Evolutionary conservation across 2,888 invertebrate genomes (phyloP).

Genomic region (Hirtodrosophila trivittata): DNA sequence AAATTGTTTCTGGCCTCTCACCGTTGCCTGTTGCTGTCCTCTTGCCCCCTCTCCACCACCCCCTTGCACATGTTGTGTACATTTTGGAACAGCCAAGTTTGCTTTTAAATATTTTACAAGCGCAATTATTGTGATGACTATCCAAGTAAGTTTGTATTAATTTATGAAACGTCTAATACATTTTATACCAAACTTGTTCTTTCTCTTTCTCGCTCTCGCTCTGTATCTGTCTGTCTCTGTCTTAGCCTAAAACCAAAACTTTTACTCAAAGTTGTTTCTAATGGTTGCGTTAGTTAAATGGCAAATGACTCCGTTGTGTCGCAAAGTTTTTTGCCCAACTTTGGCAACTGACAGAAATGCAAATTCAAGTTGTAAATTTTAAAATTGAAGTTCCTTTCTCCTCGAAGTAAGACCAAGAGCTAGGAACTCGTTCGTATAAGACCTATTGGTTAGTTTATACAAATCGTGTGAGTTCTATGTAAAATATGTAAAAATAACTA

Average conservation of each 20-base stretch:
- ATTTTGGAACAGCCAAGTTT: conserved; percentile 51
- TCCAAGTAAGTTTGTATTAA: conserved; percentile 57
- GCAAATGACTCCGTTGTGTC: conserved; percentile 9
- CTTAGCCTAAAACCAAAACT: conserved; percentile 2
- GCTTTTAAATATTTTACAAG: conserved; percentile 66
- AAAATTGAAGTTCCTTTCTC: not conserved
- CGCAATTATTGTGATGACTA: conserved; percentile 66
- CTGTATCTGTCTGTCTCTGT: not conserved
- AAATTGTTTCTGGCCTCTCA: conserved; percentile 26
- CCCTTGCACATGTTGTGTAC: conserved; percentile 45
- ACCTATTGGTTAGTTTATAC: not conserved
- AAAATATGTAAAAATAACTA: too few species aligned
- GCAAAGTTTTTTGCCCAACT: conserved; percentile 10
- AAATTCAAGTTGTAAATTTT: conserved; percentile 9
- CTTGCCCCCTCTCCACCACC: conserved; percentile 9
- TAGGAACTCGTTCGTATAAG: too few species aligned
- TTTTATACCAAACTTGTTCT: conserved; percentile 19
- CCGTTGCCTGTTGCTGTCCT: conserved; percentile 39
- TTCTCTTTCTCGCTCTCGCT: not conserved
- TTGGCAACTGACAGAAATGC: not conserved
- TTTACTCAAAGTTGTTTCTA: conserved; percentile 30
- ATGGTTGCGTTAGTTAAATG: conserved; percentile 25
- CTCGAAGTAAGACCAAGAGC: not conserved
- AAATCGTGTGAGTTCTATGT: too few species aligned
- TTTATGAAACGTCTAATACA: conserved; percentile 45